Evolutionary conservation across 2,113 vertebrate species (phyloP), one percentile per base, ranked within the genome.

Genomic region (Pan paniscus): DNA sequence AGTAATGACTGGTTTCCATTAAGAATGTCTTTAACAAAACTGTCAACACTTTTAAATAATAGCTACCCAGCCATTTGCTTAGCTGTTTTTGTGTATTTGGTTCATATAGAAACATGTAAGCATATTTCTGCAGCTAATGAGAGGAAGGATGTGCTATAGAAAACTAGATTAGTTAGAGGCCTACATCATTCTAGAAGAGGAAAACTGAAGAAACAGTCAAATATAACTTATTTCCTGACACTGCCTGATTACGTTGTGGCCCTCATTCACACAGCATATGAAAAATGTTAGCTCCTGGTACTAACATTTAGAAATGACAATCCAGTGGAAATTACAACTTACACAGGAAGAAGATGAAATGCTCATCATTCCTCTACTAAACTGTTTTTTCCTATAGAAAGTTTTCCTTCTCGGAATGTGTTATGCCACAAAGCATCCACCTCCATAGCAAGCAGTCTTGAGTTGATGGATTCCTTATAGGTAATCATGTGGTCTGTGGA

Each of bases 1-100:
- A 93, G 87, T 96, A 97, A 98, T 96, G n/a, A 98, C 40, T 97
- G 75, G 72, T 97, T 98, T 98, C 50, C 46, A 97, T 98, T 97
- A 96, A 93, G 83, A 86, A 75, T 81, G 87, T 97, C 95, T 89
- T 81, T 84, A 79, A 94, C 92, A 98, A 98, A 96, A 80, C 89
- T 98, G 92, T 96, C 96, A 98, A 98, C 57, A 95, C 80, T 95
- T 97, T 48, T 20, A 5, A 90, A 98, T 97, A 72, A 95, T 96
- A 98, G 76, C 92, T 97, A 93, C 75, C 5, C 92, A 68, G 43
- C 94, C 13, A 68, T 93, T 90, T 92, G 90, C 8, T 84, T 85
- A 95, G 84, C 8, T 90, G 23, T 5, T 85, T 97, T 87, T 96
- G 8, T 90, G 50, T 0, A 16, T 92, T 97, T 97, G 64, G 92